These are phyloP conservation scores for Novumbra hubbsi DNA, from an alignment of 2,797 vertebrate species.

Conservation along the genomic window DNA sequence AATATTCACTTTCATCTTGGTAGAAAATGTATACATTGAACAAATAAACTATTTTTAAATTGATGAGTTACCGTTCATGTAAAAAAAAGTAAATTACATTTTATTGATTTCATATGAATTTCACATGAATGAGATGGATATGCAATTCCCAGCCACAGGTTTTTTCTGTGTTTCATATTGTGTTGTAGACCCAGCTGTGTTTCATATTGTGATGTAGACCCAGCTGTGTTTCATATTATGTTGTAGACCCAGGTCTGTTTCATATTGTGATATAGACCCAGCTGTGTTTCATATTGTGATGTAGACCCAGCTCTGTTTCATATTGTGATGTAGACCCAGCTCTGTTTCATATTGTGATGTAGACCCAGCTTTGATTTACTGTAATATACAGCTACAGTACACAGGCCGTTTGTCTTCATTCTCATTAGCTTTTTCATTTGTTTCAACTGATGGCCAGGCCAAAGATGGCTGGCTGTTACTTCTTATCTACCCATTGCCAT, in stretches of 20 bases:
- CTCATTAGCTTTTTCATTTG: background rate
- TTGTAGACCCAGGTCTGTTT: no score
- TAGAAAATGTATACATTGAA: no score
- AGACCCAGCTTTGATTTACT: background rate
- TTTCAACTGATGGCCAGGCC: background rate
- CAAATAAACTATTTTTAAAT: no score
- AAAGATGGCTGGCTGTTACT: slow-evolving; percentile 2
- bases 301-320: background rate
- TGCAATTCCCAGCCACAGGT: no score
- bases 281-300: background rate
- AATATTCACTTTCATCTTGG: no score
- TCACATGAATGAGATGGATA: no score
- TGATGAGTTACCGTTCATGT: no score
- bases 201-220: background rate
- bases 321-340: no score
- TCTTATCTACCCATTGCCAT: background rate
- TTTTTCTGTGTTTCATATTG: background rate
- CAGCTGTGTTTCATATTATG: no score
- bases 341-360: background rate
- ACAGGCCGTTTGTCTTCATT: background rate
- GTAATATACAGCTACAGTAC: background rate
- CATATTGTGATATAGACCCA: slow-evolving; percentile 2
- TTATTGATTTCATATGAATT: no score
- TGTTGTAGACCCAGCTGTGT: background rate
- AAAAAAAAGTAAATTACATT: no score